These are phyloP conservation scores for Kobus ellipsiprymnus DNA, from an alignment of 2,113 vertebrate species.

Conservation along the genomic window DNA sequence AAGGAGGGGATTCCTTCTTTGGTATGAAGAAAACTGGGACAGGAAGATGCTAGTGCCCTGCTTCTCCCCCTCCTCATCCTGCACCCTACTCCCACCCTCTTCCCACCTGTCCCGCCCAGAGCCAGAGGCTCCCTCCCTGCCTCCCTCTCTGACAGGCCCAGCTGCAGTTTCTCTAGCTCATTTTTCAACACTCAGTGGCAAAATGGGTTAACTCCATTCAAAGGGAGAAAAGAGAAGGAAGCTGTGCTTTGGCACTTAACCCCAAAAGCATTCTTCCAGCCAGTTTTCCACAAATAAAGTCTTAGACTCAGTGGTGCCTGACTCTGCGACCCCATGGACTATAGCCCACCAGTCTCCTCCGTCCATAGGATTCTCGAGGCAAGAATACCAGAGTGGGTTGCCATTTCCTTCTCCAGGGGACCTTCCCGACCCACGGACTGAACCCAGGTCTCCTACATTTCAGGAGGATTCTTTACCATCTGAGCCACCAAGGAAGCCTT, in stretches of 20 bases:
- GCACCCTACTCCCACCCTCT: rapidly evolving
- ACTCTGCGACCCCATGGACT: neutral
- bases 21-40: rapidly evolving
- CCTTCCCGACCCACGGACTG: neutral
- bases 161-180: neutral
- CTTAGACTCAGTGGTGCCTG: neutral
- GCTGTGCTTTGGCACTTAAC: neutral
- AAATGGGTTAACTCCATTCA: neutral
- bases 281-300: neutral
- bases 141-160: neutral
- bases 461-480: neutral
- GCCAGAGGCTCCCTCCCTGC: neutral
- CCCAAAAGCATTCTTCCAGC: neutral
- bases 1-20: neutral
- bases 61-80: neutral
- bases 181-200: neutral
- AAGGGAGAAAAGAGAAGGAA: neutral
- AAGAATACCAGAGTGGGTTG: neutral
- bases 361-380: neutral
- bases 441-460: neutral
- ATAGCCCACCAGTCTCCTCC: neutral
- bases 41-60: rapidly evolving
- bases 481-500: neutral
- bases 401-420: neutral
- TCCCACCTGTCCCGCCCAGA: neutral